Evolutionary conservation across 35 echinoderm and acorn worm species (phyloP).

Genomic region (Diadema setosum): DNA sequence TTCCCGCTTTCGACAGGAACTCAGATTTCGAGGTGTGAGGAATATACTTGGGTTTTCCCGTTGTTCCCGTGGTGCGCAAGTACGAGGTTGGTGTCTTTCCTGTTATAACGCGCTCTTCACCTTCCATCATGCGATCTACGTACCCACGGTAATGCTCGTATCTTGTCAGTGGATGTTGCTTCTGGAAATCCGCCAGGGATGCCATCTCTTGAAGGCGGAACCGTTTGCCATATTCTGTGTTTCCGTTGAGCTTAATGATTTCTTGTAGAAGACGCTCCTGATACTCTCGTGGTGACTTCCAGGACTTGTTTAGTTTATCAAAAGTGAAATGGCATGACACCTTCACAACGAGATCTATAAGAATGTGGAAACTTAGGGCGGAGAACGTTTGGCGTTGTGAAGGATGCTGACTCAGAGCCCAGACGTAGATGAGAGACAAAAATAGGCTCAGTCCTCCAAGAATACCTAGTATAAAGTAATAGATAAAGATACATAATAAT

Average conservation of each 20-base stretch:
- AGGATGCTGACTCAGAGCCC: too few species aligned
- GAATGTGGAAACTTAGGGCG: too few species aligned
- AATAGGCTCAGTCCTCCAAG: too few species aligned
- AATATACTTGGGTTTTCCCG: conserved; percentile 36
- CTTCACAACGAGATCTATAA: too few species aligned
- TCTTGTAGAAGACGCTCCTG: conserved; percentile 35
- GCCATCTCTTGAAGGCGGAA: conserved; percentile 1
- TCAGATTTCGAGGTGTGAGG: background rate
- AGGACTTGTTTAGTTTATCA: too few species aligned
- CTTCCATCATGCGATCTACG: conserved; percentile 35
- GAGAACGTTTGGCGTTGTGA: too few species aligned
- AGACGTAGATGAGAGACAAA: too few species aligned
- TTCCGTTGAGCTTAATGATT: conserved; percentile 19
- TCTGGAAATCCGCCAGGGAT: conserved; percentile 33
- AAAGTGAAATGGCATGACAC: too few species aligned
- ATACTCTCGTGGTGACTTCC: background rate
- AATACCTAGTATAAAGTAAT: too few species aligned
- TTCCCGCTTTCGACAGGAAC: background rate
- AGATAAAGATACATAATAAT: too few species aligned
- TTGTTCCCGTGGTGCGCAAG: conserved; percentile 41
- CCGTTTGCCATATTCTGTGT: conserved; percentile 54
- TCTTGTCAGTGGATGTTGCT: conserved; percentile 50
- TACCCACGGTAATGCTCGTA: conserved; percentile 60
- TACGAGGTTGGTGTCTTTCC: background rate
- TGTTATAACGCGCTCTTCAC: conserved; percentile 56